Conservation (phyloP, 2,888 invertebrate genomes). For the Agrotis segetum region DNA sequence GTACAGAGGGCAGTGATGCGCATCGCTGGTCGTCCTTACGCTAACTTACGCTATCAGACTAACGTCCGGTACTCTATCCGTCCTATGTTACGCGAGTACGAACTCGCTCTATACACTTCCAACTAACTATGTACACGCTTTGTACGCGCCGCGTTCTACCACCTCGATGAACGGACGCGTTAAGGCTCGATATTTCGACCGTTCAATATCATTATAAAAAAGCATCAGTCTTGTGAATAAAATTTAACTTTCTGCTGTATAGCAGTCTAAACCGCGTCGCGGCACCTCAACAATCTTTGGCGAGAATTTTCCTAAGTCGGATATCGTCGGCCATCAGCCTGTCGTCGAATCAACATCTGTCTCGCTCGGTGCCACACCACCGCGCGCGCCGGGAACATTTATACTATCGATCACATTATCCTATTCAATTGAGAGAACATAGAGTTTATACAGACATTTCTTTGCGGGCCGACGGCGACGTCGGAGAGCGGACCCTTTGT, state of each 20-base stretch:
- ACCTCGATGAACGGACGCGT: constrained; percentile 64
- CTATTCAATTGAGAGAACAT: constrained; percentile 41
- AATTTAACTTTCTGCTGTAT: constrained; percentile 77
- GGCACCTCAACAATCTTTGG: constrained; percentile 83
- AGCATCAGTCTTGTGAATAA: constrained; percentile 89
- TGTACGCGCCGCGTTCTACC: constrained; percentile 71
- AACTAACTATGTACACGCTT: constrained; percentile 83
- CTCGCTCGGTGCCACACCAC: constrained; percentile 64
- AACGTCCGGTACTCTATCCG: constrained; percentile 73
- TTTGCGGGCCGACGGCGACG: constrained; percentile 35
- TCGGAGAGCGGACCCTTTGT: constrained; percentile 10
- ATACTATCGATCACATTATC: constrained; percentile 39
- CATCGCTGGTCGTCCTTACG: constrained; percentile 84
- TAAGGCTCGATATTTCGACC: constrained; percentile 70
- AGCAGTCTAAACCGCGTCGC: constrained; percentile 74
- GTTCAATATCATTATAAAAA: constrained; percentile 86
- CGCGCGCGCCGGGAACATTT: constrained; percentile 19
- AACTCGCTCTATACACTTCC: constrained; percentile 75
- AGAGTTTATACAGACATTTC: constrained; percentile 25
- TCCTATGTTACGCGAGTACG: constrained; percentile 70
- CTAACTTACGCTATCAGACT: constrained; percentile 82
- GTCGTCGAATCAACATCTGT: constrained; percentile 79
- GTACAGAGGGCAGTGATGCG: constrained; percentile 88
- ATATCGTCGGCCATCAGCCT: constrained; percentile 67
- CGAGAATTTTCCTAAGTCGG: constrained; percentile 76